Conservation (phyloP, 1,140 invertebrate genomes). For the Megathymus violae region DNA sequence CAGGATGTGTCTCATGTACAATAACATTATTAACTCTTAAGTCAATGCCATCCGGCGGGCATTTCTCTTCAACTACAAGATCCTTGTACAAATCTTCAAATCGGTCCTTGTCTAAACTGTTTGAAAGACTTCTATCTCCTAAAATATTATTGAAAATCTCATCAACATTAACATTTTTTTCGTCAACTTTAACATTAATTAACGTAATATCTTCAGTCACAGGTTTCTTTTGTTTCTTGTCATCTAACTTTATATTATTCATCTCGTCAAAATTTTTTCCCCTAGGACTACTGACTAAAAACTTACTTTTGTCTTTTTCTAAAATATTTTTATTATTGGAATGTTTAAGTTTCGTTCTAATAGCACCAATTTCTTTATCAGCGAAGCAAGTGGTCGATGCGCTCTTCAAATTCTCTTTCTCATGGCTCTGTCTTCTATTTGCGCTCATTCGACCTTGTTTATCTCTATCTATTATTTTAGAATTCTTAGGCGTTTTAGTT, state of each 20-base stretch:
- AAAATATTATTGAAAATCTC: constrained; percentile 72
- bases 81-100: constrained; percentile 72
- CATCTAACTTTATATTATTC: constrained; percentile 57
- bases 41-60: constrained; percentile 39
- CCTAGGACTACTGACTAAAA: constrained; percentile 73
- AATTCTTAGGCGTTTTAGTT: constrained; percentile 61
- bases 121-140: constrained; percentile 55
- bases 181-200: constrained; percentile 55
- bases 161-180: constrained; percentile 58
- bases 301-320: constrained; percentile 80
- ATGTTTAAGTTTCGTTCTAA: constrained; percentile 81
- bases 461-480: constrained; percentile 76
- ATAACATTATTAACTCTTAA: constrained; percentile 44
- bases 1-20: constrained; percentile 37
- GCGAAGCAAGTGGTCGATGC: constrained; percentile 51
- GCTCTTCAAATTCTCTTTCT: constrained; percentile 75
- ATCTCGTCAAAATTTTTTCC: constrained; percentile 64
- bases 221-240: constrained; percentile 53
- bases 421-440: constrained; percentile 65
- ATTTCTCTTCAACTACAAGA: constrained; percentile 55
- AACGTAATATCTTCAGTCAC: constrained; percentile 58
- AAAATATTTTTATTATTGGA: constrained; percentile 78
- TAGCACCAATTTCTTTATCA: constrained; percentile 79
- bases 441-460: constrained; percentile 53
- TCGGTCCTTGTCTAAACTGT: constrained; percentile 64